Base-by-base conservation (phyloP, 1,140 invertebrate species). In the Phymastichus coffea region DNA sequence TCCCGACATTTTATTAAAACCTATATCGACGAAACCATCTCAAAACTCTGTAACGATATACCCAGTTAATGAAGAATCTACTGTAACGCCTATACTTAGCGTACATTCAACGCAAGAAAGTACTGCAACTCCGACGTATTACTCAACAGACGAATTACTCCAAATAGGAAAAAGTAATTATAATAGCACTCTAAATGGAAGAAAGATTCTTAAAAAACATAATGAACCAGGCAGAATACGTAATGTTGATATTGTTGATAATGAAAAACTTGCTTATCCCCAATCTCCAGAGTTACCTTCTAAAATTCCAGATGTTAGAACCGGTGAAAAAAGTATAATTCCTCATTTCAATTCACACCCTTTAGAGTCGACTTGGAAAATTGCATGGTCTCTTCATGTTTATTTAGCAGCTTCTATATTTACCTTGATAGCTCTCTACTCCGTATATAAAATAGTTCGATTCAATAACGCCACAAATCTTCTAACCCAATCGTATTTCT, bases 351-450 rank as follows among this genome's bases (percentile, higher is more conserved):
- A 74, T 12, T 65, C 66, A 6, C 71, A 75, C 56, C 69, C 73
- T 0, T 22, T 74, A 3, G 72, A 79, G 6, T 72, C 73, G 2
- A 87, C 87, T 0, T 90, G 88, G 88, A 84, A 86, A 0, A 87
- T 92, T 65, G 90, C 91, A 2, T 95, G 92, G 93, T 90, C 92
- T 63, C 82, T 95, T 12, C 92, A 95, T 69, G 88, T 95, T 1
- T 95, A 95, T 78, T 73, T 91, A 10, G 88, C 90, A 0, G 92
- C 91, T 0, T 85, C 88, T 12, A 82, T 92, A 64, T 95, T 94
- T 70, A 87, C 89, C 0, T 75, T 94, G 8, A 77, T 95, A 64
- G 89, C 90, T 0, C 80, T 92, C 1, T 93, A 88, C 70, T 92
- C 89, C 1, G 86, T 94, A 23, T 89, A 90, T 70, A 91, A 91